Evolutionary conservation across 2,888 invertebrate genomes (phyloP).

Genomic region (Melieria crassipennis): DNA sequence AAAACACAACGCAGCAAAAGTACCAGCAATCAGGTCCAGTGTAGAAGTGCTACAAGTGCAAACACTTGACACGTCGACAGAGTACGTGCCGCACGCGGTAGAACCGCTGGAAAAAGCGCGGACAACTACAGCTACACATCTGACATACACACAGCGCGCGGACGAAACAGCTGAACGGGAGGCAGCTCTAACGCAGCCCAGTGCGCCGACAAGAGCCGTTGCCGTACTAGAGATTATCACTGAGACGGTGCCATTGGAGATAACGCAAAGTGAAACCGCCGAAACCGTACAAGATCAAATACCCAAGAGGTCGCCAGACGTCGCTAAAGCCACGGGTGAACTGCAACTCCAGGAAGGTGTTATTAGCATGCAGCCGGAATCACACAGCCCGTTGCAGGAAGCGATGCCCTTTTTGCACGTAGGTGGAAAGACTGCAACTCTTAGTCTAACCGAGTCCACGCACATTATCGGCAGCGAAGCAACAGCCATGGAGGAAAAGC

Average conservation of each 20-base stretch:
- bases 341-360: constrained; percentile 70
- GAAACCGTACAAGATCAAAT: constrained; percentile 42
- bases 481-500: constrained; percentile 48
- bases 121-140: constrained; percentile 68
- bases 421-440: constrained; percentile 69
- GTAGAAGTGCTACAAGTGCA: constrained; percentile 47
- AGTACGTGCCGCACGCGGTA: constrained; percentile 17
- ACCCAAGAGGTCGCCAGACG: constrained; percentile 25
- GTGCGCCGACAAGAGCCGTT: constrained; percentile 59
- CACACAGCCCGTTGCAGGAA: constrained; percentile 74
- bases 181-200: constrained; percentile 52
- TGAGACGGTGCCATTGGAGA: constrained; percentile 62
- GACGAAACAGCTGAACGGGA: constrained; percentile 75
- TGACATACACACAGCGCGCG: constrained; percentile 69
- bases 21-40: constrained; percentile 68
- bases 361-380: constrained; percentile 71
- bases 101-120: constrained; percentile 68
- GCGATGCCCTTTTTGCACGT: constrained; percentile 61
- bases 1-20: constrained; percentile 74
- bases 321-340: constrained; percentile 59
- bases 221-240: constrained; percentile 54
- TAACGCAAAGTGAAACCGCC: constrained; percentile 47
- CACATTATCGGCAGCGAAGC: constrained; percentile 70
- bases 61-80: constrained; percentile 41
- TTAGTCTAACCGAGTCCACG: constrained; percentile 72